A percentile compares a stretch with the other conserved stretches of the same genome.
phyloP scores from a whole-genome alignment of 2,113 vertebrate genomes.

The Sialia sialis region DNA sequence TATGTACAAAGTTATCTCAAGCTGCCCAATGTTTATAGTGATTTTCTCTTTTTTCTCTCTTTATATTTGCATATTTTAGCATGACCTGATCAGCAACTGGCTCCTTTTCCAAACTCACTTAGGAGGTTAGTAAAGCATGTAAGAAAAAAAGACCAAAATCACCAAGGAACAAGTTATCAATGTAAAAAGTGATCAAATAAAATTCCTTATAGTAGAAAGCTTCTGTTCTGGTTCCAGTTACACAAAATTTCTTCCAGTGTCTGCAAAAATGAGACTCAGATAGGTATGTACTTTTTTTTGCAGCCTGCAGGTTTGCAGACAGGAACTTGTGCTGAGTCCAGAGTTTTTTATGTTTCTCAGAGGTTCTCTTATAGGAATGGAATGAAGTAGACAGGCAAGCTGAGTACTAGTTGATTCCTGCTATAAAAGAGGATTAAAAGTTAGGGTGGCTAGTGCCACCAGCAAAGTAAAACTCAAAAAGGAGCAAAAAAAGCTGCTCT shows the following conservation, averaged over 20 bases:
- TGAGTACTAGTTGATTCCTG: background rate
- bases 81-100: background rate
- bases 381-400: background rate
- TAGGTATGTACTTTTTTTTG: background rate
- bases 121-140: background rate
- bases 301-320: slow-evolving; percentile 2
- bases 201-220: background rate
- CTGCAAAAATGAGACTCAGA: background rate
- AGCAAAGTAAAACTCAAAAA: slow-evolving; percentile 19
- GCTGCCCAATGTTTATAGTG: background rate
- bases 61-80: background rate
- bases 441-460: background rate
- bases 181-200: background rate
- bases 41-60: background rate
- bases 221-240: background rate
- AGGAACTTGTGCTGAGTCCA: background rate
- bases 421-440: slow-evolving; percentile 41
- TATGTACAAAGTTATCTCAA: background rate
- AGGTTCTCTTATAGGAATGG: background rate
- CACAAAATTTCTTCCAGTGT: background rate
- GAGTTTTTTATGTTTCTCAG: background rate
- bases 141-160: background rate
- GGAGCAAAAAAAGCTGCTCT: background rate
- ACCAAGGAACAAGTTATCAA: background rate
- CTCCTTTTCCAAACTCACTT: background rate